phyloP scores from a whole-genome alignment of 2,797 vertebrate genomes.

The Hoplostethus mediterraneus region DNA sequence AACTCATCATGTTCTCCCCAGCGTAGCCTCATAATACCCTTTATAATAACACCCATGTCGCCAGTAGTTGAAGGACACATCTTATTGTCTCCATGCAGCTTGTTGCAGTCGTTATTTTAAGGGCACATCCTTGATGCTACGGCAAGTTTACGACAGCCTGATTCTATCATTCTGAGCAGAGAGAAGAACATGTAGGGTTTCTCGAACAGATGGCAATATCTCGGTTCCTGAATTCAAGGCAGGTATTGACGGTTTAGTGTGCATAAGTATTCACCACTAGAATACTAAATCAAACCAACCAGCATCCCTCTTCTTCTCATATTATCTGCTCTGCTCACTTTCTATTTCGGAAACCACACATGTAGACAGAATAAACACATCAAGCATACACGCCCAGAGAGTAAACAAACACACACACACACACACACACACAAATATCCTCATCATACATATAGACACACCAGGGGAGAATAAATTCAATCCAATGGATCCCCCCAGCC shows the following conservation, averaged over 20 bases:
- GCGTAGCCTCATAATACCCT: slow-evolving; percentile 1
- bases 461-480: slow-evolving; percentile 49
- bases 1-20: slow-evolving; percentile 17
- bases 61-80: slow-evolving; percentile 38
- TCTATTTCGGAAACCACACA: slow-evolving; percentile 21
- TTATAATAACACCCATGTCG: slow-evolving; percentile 6
- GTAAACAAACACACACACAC: neutral
- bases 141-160: slow-evolving; percentile 21
- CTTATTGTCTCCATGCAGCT: slow-evolving; percentile 25
- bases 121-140: slow-evolving; percentile 14
- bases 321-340: slow-evolving; percentile 10
- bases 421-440: slow-evolving; percentile 26
- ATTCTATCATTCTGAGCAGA: slow-evolving; percentile 18
- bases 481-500: slow-evolving; percentile 35
- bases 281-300: slow-evolving; percentile 34
- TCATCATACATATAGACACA: slow-evolving; percentile 32
- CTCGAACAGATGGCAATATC: slow-evolving; percentile 55
- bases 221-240: slow-evolving; percentile 48
- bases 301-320: neutral
- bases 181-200: slow-evolving; percentile 28
- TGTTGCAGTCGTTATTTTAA: slow-evolving; percentile 39
- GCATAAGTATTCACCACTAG: slow-evolving; percentile 28
- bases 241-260: slow-evolving; percentile 47
- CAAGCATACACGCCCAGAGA: slow-evolving; percentile 27
- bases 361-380: slow-evolving; percentile 2